Evolutionary conservation across 1,140 invertebrate genomes (phyloP).

Genomic region (Hyposmocoma kahamanoa): DNA sequence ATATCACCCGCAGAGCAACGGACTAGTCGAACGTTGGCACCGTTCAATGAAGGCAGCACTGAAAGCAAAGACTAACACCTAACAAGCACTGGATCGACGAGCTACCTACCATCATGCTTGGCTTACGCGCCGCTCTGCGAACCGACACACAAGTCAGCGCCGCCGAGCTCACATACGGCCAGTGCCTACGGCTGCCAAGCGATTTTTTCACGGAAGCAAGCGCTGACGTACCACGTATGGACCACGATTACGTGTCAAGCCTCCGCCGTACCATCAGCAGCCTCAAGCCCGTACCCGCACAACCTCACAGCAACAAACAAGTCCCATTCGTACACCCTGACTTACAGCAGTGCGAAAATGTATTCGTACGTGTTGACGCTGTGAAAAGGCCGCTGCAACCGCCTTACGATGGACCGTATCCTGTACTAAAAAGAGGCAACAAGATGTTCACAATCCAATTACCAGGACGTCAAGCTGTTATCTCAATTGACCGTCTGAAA

Average conservation of each 20-base stretch:
- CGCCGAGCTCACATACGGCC: slow-evolving; percentile 16
- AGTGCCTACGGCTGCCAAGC: slow-evolving; percentile 12
- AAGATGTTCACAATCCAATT: slow-evolving; percentile 15
- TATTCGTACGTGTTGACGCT: slow-evolving; percentile 13
- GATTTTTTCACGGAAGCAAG: slow-evolving; percentile 12
- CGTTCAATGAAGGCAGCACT: slow-evolving; percentile 8
- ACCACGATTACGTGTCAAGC: slow-evolving; percentile 1
- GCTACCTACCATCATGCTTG: slow-evolving; percentile 28
- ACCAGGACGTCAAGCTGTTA: slow-evolving; percentile 1
- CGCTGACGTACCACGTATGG: not conserved
- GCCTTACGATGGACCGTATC: slow-evolving; percentile 13
- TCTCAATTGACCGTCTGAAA: slow-evolving; percentile 15
- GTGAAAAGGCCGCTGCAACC: slow-evolving; percentile 14
- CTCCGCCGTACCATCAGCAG: slow-evolving; percentile 7
- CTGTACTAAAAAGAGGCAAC: slow-evolving; percentile 9
- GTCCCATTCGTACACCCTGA: slow-evolving; percentile 15
- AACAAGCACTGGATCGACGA: slow-evolving; percentile 17
- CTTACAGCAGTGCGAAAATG: slow-evolving; percentile 6
- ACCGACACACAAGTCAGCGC: slow-evolving; percentile 8
- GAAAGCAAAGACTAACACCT: slow-evolving; percentile 8
- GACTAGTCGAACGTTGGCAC: slow-evolving; percentile 13
- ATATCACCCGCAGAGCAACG: slow-evolving; percentile 2
- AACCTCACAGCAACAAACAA: not conserved
- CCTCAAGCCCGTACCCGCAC: not conserved
- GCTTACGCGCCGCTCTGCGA: slow-evolving; percentile 17